Conservation (phyloP, 1,140 invertebrate genomes). For the Campoletis sonorensis region DNA sequence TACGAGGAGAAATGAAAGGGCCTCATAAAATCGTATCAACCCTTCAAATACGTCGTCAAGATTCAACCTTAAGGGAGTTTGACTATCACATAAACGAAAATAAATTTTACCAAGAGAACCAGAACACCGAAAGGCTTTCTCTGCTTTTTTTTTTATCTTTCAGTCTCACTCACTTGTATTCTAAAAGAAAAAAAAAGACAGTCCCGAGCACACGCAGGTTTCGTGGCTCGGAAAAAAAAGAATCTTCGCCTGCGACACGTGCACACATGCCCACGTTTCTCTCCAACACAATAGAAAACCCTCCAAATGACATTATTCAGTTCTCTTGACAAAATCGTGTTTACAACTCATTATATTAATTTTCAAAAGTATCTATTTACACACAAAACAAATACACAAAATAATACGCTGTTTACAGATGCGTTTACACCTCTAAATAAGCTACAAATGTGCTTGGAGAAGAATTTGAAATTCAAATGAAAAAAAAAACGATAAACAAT, state of each 20-base stretch:
- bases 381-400: neutral
- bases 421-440: neutral
- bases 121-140: conserved; percentile 49
- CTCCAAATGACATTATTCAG: conserved; percentile 11
- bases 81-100: conserved; percentile 58
- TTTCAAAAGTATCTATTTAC: neutral
- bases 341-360: conserved; percentile 40
- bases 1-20: neutral
- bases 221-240: conserved; percentile 6
- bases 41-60: conserved; percentile 60
- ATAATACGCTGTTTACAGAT: neutral
- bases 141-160: neutral
- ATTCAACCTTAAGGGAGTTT: conserved; percentile 44
- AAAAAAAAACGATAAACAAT: too few species aligned
- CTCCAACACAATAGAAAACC: neutral
- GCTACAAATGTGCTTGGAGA: neutral
- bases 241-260: conserved; percentile 34
- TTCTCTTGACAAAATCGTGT: conserved; percentile 7
- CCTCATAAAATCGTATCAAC: conserved; percentile 66
- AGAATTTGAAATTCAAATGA: neutral
- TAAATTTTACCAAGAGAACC: conserved; percentile 58
- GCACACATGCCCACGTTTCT: conserved; percentile 18
- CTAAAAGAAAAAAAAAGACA: conserved; percentile 12
- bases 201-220: conserved; percentile 3
- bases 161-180: conserved; percentile 1